These are phyloP conservation scores for Rhynchotus rufescens DNA, from an alignment of 2,797 vertebrate species.

Conservation along the genomic window DNA sequence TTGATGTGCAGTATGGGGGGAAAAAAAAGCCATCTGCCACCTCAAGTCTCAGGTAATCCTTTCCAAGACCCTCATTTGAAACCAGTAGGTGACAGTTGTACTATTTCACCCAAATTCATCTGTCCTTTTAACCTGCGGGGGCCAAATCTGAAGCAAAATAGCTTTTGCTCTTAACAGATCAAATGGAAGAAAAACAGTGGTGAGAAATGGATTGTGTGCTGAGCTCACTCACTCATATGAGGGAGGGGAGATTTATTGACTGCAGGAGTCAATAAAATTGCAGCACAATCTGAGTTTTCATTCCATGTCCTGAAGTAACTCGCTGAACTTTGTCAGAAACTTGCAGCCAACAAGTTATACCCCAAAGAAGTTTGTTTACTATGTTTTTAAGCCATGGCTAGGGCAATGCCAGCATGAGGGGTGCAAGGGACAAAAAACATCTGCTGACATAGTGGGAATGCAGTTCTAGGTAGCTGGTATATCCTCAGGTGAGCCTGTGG, in stretches of 20 bases:
- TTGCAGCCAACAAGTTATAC: background rate
- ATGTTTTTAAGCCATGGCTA: background rate
- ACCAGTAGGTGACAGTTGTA: constrained; percentile 18
- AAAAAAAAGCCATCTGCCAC: background rate
- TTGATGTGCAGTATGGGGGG: background rate
- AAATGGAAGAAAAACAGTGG: constrained; percentile 40
- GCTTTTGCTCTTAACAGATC: constrained; percentile 22
- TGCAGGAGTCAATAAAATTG: constrained; percentile 39
- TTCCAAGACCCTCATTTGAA: constrained; percentile 22
- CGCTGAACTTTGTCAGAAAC: background rate
- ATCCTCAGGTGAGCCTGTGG: accelerated
- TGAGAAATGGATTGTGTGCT: constrained; percentile 18
- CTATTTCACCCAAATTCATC: constrained; percentile 47
- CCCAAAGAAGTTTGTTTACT: background rate
- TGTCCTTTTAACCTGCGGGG: constrained; percentile 14
- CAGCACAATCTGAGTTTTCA: background rate
- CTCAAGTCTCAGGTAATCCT: background rate
- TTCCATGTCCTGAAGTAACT: background rate
- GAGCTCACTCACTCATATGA: background rate
- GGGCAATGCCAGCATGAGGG: background rate
- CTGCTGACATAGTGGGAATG: background rate
- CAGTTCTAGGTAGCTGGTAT: background rate
- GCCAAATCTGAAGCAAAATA: constrained; percentile 30
- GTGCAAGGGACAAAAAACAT: background rate
- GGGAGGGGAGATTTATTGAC: constrained; percentile 29